These are phyloP conservation scores for Microtus ochrogaster DNA, from an alignment of 2,113 vertebrate genomes.

Conservation along the genomic window DNA sequence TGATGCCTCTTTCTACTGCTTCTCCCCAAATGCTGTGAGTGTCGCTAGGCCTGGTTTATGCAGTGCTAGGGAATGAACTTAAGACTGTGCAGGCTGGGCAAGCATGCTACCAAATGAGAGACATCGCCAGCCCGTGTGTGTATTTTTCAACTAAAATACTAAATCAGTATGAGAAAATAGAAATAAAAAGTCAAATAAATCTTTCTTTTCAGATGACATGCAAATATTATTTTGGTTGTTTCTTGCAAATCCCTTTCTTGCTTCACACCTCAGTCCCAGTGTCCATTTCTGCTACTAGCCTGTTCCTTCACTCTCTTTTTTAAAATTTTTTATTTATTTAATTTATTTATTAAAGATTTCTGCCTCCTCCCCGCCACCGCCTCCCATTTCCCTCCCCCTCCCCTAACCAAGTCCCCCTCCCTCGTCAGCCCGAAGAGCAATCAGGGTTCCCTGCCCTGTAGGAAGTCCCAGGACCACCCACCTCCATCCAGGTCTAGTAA, in stretches of 20 bases:
- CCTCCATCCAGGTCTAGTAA: too few species aligned
- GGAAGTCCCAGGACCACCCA: too few species aligned
- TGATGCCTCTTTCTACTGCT: not conserved
- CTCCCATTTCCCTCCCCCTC: too few species aligned
- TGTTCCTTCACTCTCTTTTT: not conserved
- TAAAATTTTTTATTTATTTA: too few species aligned
- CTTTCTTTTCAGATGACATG: not conserved
- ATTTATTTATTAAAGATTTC: too few species aligned
- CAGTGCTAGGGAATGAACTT: not conserved
- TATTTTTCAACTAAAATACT: not conserved
- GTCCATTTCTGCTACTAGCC: not conserved
- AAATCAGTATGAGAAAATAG: constrained; percentile 9
- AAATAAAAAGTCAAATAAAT: not conserved
- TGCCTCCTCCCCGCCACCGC: too few species aligned
- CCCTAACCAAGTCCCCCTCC: too few species aligned
- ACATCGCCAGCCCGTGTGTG: accelerated
- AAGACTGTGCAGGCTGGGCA: not conserved
- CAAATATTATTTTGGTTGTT: not conserved
- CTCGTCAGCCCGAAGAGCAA: too few species aligned
- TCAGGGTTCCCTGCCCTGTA: too few species aligned
- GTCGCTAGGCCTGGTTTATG: not conserved
- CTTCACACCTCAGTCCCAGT: not conserved
- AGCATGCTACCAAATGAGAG: not conserved
- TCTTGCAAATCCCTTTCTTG: not conserved
- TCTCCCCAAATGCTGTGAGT: not conserved